These are phyloP conservation scores for Sebastolobus altivelis DNA, from an alignment of 2,797 vertebrate species.

Conservation along the genomic window DNA sequence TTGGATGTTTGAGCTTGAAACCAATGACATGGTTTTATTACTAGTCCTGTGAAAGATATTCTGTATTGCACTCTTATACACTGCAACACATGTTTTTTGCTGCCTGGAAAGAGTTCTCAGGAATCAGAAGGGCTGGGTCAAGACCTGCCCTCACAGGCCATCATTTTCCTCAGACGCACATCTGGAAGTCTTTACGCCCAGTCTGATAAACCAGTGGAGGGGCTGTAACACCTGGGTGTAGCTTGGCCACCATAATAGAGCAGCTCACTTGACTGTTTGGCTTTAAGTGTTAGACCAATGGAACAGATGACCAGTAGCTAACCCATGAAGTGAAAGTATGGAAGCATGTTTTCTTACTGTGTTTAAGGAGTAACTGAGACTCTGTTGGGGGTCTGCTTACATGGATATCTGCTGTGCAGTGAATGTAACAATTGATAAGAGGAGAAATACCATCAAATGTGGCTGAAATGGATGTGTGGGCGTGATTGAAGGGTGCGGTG, in stretches of 20 bases:
- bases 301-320: background rate
- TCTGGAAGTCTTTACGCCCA: conserved; percentile 66
- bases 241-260: conserved; percentile 13
- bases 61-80: too few relatives aligned
- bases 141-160: conserved; percentile 37
- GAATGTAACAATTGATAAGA: background rate
- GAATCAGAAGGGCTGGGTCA: conserved; percentile 33
- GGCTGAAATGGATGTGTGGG: conserved; percentile 17
- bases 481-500: conserved; percentile 10
- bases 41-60: background rate
- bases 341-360: background rate
- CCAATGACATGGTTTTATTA: background rate
- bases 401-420: background rate
- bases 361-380: background rate
- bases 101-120: conserved; percentile 32
- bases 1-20: background rate
- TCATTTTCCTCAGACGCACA: conserved; percentile 37
- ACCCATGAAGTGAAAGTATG: background rate
- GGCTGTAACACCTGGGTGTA: conserved; percentile 51
- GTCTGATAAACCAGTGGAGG: background rate
- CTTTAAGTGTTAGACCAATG: conserved; percentile 1
- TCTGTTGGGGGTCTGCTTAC: background rate
- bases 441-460: background rate
- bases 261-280: conserved; percentile 21
- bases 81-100: conserved; percentile 1